Base-by-base conservation (phyloP, 53 echinoderm and acorn worm genomes). In the Hippasteria phrygiana region DNA sequence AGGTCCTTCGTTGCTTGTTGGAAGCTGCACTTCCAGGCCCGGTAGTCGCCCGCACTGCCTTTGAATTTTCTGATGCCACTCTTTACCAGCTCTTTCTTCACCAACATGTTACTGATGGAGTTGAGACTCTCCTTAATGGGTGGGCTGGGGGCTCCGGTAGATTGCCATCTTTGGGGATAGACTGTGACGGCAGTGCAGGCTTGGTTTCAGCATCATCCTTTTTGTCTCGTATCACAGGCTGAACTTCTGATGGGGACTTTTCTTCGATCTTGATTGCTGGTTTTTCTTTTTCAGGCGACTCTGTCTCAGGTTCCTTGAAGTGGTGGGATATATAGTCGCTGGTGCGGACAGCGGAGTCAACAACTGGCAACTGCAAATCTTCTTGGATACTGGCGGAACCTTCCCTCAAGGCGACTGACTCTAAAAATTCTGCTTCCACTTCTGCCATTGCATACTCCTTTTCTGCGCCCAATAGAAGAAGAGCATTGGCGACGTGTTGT, bases 381-480 rank as follows among this genome's bases (percentile, higher is more conserved):
- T 81, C 28, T 69, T 56, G 81, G 46, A 29, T 4, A 16, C 50
- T 27, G 37, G 73, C 48, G 37, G 56, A 69, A 73, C 73, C 42
- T 82, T 73, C 83, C 45, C 73, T 82, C 18, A 82, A 73, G 31
- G 73, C 62, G 31, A 83, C 90, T 41, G 90, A 80, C 32, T 90
- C 90, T 4, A 82, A 38, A 17, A 90, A 63, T 50, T 72, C 79
- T 10, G 82, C 93, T 74, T 93, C 87, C 46, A 55, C 93, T 35
- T 87, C 74, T 7, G 93, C 90, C 79, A 93, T 90, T 55, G 93
- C 82, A 62, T 63, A 90, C 13, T 89, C 92, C 55, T 74, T 92
- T 53, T 92, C 85, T 46, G 92, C 92, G 45, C 90, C 87, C 42
- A 93, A 73, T 41, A 93, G 55, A 2, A 92, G 88, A n/a, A 92